These are phyloP conservation scores for Aurelia sp. DNA, from an alignment of 30 jellyfish, hydroid and myxozoan genomes.

Conservation along the genomic window DNA sequence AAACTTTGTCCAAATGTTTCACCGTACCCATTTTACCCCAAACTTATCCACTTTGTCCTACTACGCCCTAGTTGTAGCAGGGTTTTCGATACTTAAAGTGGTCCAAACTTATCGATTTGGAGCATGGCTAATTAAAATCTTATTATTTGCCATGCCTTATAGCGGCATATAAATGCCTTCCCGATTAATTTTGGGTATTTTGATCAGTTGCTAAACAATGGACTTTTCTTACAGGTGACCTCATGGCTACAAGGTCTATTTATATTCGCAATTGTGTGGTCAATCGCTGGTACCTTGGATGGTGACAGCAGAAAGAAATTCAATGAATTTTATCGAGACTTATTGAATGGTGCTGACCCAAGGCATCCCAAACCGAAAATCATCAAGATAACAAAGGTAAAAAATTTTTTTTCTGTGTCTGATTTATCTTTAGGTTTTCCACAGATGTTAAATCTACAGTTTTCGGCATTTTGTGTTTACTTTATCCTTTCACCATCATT, in stretches of 20 bases:
- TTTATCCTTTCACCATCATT: too few species aligned
- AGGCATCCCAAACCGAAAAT: conserved; percentile 90
- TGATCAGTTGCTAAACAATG: too few species aligned
- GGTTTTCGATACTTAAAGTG: neutral
- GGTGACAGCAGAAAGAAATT: conserved; percentile 89
- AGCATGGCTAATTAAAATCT: too few species aligned
- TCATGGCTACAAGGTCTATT: conserved; percentile 92
- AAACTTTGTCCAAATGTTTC: too few species aligned
- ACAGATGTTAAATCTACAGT: too few species aligned
- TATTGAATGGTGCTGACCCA: conserved; percentile 81
- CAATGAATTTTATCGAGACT: conserved; percentile 82
- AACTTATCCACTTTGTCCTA: neutral
- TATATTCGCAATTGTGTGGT: conserved; percentile 93
- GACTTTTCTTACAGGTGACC: conserved; percentile 49
- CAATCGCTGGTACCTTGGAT: conserved; percentile 94
- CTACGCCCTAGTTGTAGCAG: too few species aligned
- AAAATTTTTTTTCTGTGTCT: too few species aligned
- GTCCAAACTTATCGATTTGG: too few species aligned
- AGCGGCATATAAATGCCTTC: neutral
- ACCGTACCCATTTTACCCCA: neutral
- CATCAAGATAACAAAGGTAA: conserved; percentile 87
- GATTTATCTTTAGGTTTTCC: too few species aligned
- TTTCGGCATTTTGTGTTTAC: too few species aligned
- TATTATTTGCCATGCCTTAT: neutral
- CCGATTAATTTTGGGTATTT: neutral